Evolutionary conservation across 2,888 invertebrate genomes (phyloP).

Genomic region (Pediacus dermestoides): DNA sequence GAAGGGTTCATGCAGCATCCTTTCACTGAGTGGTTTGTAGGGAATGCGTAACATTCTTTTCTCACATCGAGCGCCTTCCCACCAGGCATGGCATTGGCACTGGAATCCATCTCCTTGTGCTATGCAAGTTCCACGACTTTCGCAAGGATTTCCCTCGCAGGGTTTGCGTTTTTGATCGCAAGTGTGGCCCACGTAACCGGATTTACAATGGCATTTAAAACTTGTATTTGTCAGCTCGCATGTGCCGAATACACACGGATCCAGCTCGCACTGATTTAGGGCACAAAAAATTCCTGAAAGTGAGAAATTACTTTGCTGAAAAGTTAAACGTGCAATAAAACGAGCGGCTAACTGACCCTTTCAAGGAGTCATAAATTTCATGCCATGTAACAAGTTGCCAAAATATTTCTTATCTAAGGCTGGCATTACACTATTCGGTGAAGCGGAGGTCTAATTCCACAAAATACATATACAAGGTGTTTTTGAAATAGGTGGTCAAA

Average conservation of each 20-base stretch:
- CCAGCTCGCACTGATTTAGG: slow-evolving; percentile 69
- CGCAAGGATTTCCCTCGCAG: slow-evolving; percentile 71
- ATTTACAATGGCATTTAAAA: slow-evolving; percentile 62
- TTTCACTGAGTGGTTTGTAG: slow-evolving; percentile 69
- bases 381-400: too few relatives aligned
- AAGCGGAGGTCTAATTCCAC: too few relatives aligned
- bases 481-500: too few relatives aligned
- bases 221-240: slow-evolving; percentile 56
- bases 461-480: too few relatives aligned
- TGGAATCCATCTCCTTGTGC: slow-evolving; percentile 63
- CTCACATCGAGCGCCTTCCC: slow-evolving; percentile 63
- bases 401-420: too few relatives aligned
- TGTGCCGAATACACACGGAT: slow-evolving; percentile 65
- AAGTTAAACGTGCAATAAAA: too few relatives aligned
- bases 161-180: slow-evolving; percentile 68
- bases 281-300: slow-evolving; percentile 70
- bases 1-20: slow-evolving; percentile 84
- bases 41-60: slow-evolving; percentile 65
- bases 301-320: not conserved
- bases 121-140: slow-evolving; percentile 69
- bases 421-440: too few relatives aligned
- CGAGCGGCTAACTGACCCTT: too few relatives aligned
- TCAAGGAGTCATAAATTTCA: too few relatives aligned
- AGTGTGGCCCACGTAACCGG: slow-evolving; percentile 63
- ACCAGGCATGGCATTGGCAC: slow-evolving; percentile 71